Evolutionary conservation across 1,140 invertebrate species (phyloP).

Genomic region (Nomia melanderi): DNA sequence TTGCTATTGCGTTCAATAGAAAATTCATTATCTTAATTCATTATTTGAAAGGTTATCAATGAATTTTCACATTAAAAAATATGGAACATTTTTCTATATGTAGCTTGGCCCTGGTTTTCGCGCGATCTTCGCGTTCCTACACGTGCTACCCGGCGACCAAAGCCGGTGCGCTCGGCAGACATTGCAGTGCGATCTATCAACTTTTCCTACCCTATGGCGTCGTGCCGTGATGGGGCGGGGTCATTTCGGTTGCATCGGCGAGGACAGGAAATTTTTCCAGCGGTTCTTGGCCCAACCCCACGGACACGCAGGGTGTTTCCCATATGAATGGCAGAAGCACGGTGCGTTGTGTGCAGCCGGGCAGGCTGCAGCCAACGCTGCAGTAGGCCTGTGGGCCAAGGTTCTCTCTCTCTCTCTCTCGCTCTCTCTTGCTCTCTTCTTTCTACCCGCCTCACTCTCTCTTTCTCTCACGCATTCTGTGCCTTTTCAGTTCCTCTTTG

Average conservation of each 20-base stretch:
- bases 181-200: not conserved
- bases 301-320: slow-evolving; percentile 39
- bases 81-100: too few relatives aligned
- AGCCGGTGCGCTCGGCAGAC: not conserved
- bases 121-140: too few relatives aligned
- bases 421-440: not conserved
- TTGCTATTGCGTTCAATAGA: too few relatives aligned
- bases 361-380: slow-evolving; percentile 33
- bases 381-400: slow-evolving; percentile 52
- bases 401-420: slow-evolving; percentile 36
- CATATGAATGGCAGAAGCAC: slow-evolving; percentile 44
- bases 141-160: not conserved
- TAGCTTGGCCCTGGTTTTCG: too few relatives aligned
- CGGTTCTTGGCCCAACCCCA: slow-evolving; percentile 44
- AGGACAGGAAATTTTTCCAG: slow-evolving; percentile 45
- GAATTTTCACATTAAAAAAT: too few relatives aligned
- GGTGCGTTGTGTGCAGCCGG: slow-evolving; percentile 13
- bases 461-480: not conserved
- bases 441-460: not conserved
- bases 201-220: slow-evolving; percentile 11
- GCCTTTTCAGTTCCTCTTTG: slow-evolving; percentile 32
- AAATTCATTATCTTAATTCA: too few relatives aligned
- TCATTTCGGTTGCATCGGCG: slow-evolving; percentile 34
- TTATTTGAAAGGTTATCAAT: too few relatives aligned
- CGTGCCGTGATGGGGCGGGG: slow-evolving; percentile 33